These are phyloP conservation scores for Lamellibrachia columna DNA, from an alignment of 2,888 invertebrate genomes.

Conservation along the genomic window DNA sequence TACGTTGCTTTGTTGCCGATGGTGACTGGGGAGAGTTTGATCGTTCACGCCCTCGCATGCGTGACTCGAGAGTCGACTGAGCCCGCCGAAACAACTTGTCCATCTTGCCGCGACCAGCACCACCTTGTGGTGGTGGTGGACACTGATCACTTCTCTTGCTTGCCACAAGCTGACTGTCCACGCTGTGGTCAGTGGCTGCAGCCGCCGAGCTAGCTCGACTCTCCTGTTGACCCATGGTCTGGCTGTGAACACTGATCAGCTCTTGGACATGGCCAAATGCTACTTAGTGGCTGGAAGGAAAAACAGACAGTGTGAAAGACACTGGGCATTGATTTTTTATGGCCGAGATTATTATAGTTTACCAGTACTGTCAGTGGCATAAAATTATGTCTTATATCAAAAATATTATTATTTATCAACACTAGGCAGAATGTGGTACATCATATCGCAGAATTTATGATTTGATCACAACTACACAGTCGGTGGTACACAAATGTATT, in stretches of 20 bases:
- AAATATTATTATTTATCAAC: too few relatives aligned
- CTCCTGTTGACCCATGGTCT: conserved; percentile 34
- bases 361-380: too few relatives aligned
- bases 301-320: background rate
- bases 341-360: too few relatives aligned
- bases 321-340: background rate
- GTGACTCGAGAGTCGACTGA: conserved; percentile 29
- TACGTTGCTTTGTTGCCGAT: background rate
- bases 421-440: too few relatives aligned
- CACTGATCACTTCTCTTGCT: conserved; percentile 20
- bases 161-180: background rate
- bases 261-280: background rate
- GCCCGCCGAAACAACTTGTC: conserved; percentile 41
- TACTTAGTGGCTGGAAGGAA: background rate
- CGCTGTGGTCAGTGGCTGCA: conserved; percentile 20
- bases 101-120: conserved; percentile 30
- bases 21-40: conserved; percentile 26
- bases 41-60: conserved; percentile 31
- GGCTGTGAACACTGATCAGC: background rate
- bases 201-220: conserved; percentile 30
- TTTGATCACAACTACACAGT: too few relatives aligned
- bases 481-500: too few relatives aligned
- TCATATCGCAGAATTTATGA: too few relatives aligned
- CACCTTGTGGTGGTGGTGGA: background rate
- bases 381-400: too few relatives aligned